Base-by-base conservation (phyloP, 2,888 invertebrate genomes). In the Melitaea athalia region DNA sequence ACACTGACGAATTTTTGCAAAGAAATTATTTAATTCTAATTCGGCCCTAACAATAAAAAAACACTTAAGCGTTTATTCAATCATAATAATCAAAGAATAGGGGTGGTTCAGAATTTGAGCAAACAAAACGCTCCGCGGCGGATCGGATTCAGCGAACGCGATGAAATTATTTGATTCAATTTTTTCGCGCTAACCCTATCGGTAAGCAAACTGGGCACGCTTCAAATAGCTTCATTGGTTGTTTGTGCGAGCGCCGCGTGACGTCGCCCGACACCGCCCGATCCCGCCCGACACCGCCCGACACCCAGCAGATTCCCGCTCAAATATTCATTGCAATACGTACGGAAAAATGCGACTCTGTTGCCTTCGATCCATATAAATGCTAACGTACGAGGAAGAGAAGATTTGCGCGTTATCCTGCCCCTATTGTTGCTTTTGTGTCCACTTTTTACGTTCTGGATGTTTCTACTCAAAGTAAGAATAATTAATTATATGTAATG, bases 311-410 rank as follows among this genome's bases (percentile, higher is more conserved):
- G 10, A 31, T 55, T 31, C 53, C 53, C 33, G 14, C 64, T 64
- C 47, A 57, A 64, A 49, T 64, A 64, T 57, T 64, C 45, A 64
- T 59, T 33, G 53, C 53, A 14, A 47, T 47, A 24, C 49, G 38
- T 14, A 45, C 11, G 38, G 57, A 64, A 64, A 59, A 64, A 64
- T 59, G 59, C 47, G 38, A 17, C 33, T 10, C 57, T 33, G 33
- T 14, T 33, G 53, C 53, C 53, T 33, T 55, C 53, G 53, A 33
- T 55, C 53, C 53, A 33, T 55, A 33, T 55, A 33, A 55, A 55
- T 14, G n/a, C 53, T 33, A 55, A 55, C 53, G 31, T 33, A 55
- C 33, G 33, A 55, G 31, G 14, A 33, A 55, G 53, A 55, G n/a
- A 33, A 33, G 53, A n/a, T 55, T 55, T n/a, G 24, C 31, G 6